A percentile compares a stretch with the other conserved stretches of the same genome.
phyloP scores from a whole-genome alignment of 1,140 invertebrate species.

The Trachymyrmex septentrionalis region DNA sequence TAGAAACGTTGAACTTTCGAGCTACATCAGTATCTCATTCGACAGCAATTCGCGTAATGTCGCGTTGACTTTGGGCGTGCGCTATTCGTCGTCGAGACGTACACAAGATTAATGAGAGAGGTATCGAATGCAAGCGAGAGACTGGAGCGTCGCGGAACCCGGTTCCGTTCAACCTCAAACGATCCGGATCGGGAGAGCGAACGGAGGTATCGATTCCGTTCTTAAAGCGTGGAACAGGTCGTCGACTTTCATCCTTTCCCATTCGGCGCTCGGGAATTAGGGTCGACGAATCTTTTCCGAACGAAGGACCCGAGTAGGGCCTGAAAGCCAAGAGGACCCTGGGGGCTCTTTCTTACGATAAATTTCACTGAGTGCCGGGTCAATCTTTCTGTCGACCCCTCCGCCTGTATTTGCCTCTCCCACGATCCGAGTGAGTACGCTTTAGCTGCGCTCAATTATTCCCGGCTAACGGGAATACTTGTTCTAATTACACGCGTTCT shows the following conservation, averaged over 20 bases:
- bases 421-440: neutral
- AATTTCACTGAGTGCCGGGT: slow-evolving; percentile 75
- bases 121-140: slow-evolving; percentile 44
- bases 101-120: slow-evolving; percentile 49
- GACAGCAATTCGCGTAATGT: slow-evolving; percentile 45
- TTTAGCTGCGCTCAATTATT: slow-evolving; percentile 49
- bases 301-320: slow-evolving; percentile 64
- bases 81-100: slow-evolving; percentile 24
- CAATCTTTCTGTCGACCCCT: slow-evolving; percentile 64
- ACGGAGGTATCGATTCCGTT: slow-evolving; percentile 66
- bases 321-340: slow-evolving; percentile 70
- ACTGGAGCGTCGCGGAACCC: neutral
- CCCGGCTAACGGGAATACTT: slow-evolving; percentile 10
- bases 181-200: slow-evolving; percentile 66
- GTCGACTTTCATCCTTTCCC: slow-evolving; percentile 71
- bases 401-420: slow-evolving; percentile 21
- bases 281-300: slow-evolving; percentile 73
- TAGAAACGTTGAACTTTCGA: slow-evolving; percentile 23
- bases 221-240: slow-evolving; percentile 67
- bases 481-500: slow-evolving; percentile 28
- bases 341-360: slow-evolving; percentile 76
- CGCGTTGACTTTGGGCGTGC: slow-evolving; percentile 40
- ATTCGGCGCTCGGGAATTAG: slow-evolving; percentile 73
- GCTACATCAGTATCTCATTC: slow-evolving; percentile 20
- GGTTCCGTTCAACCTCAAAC: slow-evolving; percentile 18